Conservation (phyloP, 2,113 vertebrate species). For the Pituophis catenifer region DNA sequence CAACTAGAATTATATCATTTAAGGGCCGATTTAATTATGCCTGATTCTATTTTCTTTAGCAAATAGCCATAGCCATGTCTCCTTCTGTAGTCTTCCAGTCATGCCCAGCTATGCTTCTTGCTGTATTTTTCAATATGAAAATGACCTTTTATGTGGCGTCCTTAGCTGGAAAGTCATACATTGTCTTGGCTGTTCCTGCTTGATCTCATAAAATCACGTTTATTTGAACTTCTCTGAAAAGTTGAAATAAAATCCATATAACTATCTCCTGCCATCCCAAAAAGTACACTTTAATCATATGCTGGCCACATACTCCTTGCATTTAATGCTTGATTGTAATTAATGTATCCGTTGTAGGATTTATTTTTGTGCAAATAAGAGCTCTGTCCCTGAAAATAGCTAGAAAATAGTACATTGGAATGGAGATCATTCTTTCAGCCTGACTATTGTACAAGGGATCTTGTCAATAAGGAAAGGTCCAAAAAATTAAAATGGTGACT, state of each 20-base stretch:
- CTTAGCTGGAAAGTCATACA: background rate
- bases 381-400: background rate
- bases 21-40: conserved; percentile 34
- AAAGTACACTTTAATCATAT: background rate
- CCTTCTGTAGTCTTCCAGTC: conserved; percentile 3
- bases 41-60: conserved; percentile 28
- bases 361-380: background rate
- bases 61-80: conserved; percentile 28
- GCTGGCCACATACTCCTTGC: background rate
- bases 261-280: background rate
- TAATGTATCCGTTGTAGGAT: background rate
- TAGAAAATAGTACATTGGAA: background rate
- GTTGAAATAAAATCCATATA: background rate
- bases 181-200: background rate
- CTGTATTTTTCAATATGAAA: background rate
- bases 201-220: background rate
- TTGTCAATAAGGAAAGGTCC: background rate
- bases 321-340: background rate
- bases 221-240: background rate
- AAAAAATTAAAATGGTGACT: background rate
- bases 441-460: background rate
- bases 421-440: background rate
- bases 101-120: background rate
- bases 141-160: background rate
- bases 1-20: conserved; percentile 10